A percentile compares a stretch with the other conserved stretches of the same genome.
Conservation (phyloP, 2,797 vertebrate genomes). For the Aldrovandia affinis region DNA sequence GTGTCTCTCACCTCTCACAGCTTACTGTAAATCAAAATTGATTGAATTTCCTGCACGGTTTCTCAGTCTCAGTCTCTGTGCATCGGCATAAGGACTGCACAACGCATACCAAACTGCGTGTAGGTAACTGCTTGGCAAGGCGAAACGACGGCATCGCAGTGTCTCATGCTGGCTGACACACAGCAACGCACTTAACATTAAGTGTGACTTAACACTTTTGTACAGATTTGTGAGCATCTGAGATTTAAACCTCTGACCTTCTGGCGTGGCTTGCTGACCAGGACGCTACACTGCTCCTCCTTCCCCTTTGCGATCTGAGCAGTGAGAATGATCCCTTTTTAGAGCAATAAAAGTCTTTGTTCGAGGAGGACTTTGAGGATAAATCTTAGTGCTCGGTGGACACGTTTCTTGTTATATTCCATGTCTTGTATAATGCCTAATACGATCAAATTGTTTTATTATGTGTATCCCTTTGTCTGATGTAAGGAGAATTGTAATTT, state of each 20-base stretch:
- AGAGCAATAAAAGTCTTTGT: neutral
- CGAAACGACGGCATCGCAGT: neutral
- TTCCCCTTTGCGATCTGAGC: no score
- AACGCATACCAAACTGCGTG: neutral
- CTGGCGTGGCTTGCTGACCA: no score
- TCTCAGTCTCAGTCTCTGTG: neutral
- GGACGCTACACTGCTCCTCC: neutral
- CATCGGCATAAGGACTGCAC: neutral
- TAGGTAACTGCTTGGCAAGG: neutral
- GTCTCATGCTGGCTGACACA: neutral
- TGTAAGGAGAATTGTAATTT: constrained; percentile 5
- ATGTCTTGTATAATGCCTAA: neutral
- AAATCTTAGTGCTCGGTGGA: no score
- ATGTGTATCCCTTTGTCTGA: neutral
- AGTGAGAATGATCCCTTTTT: neutral
- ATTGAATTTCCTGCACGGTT: neutral
- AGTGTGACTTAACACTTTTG: neutral
- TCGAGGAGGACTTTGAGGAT: neutral
- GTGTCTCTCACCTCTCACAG: neutral
- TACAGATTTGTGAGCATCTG: neutral
- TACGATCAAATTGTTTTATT: neutral
- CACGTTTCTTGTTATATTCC: neutral
- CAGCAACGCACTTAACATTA: neutral
- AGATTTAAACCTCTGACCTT: neutral
- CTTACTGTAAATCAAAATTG: neutral